These are phyloP conservation scores for Ligdia adustata DNA, from an alignment of 2,888 invertebrate species.

Conservation along the genomic window DNA sequence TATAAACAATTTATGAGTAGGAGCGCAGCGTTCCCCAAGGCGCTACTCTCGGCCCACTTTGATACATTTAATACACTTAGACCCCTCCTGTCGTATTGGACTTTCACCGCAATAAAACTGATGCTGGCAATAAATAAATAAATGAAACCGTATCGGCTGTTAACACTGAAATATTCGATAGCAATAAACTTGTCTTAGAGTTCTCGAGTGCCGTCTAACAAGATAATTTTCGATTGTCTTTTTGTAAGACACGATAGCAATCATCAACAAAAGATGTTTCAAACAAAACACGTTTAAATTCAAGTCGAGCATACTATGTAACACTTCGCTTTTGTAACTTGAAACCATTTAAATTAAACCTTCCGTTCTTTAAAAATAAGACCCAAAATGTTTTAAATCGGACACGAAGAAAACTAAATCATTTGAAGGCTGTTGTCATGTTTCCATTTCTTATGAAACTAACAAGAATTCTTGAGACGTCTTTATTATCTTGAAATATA, in stretches of 20 bases:
- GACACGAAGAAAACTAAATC: slow-evolving; percentile 13
- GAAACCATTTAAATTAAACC: slow-evolving; percentile 12
- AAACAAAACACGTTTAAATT: slow-evolving; percentile 39
- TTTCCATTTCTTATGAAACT: slow-evolving; percentile 34
- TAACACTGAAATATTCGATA: slow-evolving; percentile 35
- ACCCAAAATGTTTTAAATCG: slow-evolving; percentile 16
- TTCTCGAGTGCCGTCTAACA: slow-evolving; percentile 39
- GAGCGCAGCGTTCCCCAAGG: slow-evolving; percentile 49
- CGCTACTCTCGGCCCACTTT: slow-evolving; percentile 37
- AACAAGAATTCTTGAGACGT: slow-evolving; percentile 32
- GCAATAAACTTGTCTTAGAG: slow-evolving; percentile 40
- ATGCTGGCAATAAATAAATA: slow-evolving; percentile 33
- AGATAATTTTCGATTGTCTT: slow-evolving; percentile 40
- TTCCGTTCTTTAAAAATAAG: slow-evolving; percentile 14
- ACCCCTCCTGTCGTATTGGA: slow-evolving; percentile 30
- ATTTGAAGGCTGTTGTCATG: slow-evolving; percentile 41
- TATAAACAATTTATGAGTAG: slow-evolving; percentile 9
- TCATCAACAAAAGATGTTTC: slow-evolving; percentile 43
- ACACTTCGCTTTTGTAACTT: slow-evolving; percentile 26
- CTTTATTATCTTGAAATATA: slow-evolving; percentile 36
- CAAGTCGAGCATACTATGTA: slow-evolving; percentile 35
- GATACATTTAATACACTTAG: slow-evolving; percentile 36
- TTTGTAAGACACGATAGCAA: slow-evolving; percentile 48
- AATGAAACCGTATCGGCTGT: slow-evolving; percentile 33
- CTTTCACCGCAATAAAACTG: slow-evolving; percentile 35